Percentiles rank a stretch among this genome's conserved stretches.
Evolutionary conservation across 1,140 invertebrate genomes (phyloP).

Genomic region (Drosophila lini): DNA sequence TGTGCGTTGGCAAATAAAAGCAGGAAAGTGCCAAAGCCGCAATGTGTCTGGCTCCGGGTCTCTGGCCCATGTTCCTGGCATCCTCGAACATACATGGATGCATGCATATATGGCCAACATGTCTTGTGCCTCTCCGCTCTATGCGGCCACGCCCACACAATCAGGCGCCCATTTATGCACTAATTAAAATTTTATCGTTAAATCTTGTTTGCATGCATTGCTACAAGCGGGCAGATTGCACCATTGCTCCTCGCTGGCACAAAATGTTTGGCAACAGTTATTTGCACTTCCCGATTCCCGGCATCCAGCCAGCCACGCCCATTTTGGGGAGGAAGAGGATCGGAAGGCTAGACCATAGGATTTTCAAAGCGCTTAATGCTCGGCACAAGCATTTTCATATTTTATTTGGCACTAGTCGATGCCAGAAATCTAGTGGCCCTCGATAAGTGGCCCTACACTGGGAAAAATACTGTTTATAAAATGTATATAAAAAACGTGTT

Average conservation of each 20-base stretch:
- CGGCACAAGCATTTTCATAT: conserved; percentile 67
- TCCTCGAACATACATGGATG: not conserved
- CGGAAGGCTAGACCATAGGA: conserved; percentile 32
- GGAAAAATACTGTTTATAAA: not conserved
- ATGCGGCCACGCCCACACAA: conserved; percentile 75
- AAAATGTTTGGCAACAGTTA: conserved; percentile 81
- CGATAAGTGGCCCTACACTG: conserved; percentile 50
- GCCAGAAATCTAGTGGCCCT: conserved; percentile 43
- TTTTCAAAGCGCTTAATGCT: conserved; percentile 47
- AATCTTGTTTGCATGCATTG: conserved; percentile 82
- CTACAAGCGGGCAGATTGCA: conserved; percentile 58
- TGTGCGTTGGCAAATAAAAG: conserved; percentile 69
- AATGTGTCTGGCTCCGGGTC: conserved; percentile 55
- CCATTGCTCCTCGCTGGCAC: conserved; percentile 3
- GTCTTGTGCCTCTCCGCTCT: conserved; percentile 39
- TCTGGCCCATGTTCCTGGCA: conserved; percentile 16
- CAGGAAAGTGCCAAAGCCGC: conserved; percentile 72
- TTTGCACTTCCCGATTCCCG: conserved; percentile 68
- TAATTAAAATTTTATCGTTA: conserved; percentile 84
- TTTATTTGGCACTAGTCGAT: conserved; percentile 63
- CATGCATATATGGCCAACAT: conserved; percentile 41
- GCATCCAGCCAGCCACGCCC: conserved; percentile 25
- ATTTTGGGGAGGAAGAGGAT: conserved; percentile 2
- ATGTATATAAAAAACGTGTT: too few species aligned
- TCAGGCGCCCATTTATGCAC: conserved; percentile 81